A percentile compares a stretch with the other conserved stretches of the same genome.
Conservation (phyloP, 2,888 invertebrate species). For the Megamerina dolium region DNA sequence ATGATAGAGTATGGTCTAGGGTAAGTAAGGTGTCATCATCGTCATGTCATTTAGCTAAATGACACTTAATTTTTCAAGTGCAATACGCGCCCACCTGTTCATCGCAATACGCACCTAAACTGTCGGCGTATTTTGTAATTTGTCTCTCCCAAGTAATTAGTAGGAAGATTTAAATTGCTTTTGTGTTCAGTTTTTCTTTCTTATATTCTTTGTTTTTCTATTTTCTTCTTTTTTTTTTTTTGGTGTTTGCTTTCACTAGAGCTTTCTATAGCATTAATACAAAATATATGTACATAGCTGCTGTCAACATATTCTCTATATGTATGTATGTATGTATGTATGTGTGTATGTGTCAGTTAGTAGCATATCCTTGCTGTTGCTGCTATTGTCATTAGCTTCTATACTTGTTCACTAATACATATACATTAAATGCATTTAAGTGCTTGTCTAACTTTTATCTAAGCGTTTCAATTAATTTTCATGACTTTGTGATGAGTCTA, state of each 20-base stretch:
- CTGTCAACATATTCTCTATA: too few relatives aligned
- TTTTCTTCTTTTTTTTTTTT: too few relatives aligned
- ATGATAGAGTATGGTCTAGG: too few relatives aligned
- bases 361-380: not conserved
- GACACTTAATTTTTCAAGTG: constrained; percentile 34
- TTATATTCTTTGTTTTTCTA: constrained; percentile 11
- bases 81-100: constrained; percentile 20
- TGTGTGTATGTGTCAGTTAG: not conserved
- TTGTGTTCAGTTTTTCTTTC: constrained; percentile 25
- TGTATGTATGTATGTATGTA: not conserved
- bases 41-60: too few relatives aligned
- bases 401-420: not conserved
- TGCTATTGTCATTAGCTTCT: not conserved
- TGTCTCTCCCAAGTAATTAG: constrained; percentile 46
- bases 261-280: not conserved
- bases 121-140: constrained; percentile 29
- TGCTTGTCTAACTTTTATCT: constrained; percentile 37
- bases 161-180: constrained; percentile 46
- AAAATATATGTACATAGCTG: not conserved
- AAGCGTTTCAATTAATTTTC: constrained; percentile 42
- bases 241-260: too few relatives aligned
- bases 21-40: too few relatives aligned
- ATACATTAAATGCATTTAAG: constrained; percentile 33
- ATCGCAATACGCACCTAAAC: constrained; percentile 2
- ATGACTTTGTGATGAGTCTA: constrained; percentile 15